Evolutionary conservation across 2,888 invertebrate species (phyloP).

Genomic region (Cepaea hortensis): DNA sequence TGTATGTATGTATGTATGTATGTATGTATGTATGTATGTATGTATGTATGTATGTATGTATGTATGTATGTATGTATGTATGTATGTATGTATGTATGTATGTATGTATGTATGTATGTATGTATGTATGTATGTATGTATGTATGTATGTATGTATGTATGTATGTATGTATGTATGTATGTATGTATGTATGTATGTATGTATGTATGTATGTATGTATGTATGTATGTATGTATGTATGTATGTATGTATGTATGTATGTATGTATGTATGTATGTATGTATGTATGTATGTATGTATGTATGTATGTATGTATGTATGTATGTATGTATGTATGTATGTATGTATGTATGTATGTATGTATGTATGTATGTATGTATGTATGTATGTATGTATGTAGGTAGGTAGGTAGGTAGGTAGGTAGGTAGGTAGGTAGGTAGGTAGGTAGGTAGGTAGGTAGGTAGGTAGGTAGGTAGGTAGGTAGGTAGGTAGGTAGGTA

Average conservation of each 20-base stretch:
- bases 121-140: no score
- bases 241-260: conserved; percentile 45
- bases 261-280: conserved; percentile 30
- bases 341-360: conserved; percentile 21
- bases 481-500: no score
- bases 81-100: no score
- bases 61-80: no score
- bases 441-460: conserved; percentile 27
- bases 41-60: no score
- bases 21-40: no score
- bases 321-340: conserved; percentile 19
- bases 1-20: no score
- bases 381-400: not conserved
- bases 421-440: conserved; percentile 24
- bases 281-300: conserved; percentile 25
- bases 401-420: conserved; percentile 16
- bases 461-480: not conserved
- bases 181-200: conserved; percentile 34
- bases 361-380: conserved; percentile 25
- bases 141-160: no score
- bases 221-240: conserved; percentile 41
- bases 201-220: conserved; percentile 18
- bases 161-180: no score
- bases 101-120: no score
- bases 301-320: conserved; percentile 15